Evolutionary conservation across 2,113 vertebrate genomes (phyloP), one percentile per base, ranked within the genome.

Genomic region (Chionomys nivalis): DNA sequence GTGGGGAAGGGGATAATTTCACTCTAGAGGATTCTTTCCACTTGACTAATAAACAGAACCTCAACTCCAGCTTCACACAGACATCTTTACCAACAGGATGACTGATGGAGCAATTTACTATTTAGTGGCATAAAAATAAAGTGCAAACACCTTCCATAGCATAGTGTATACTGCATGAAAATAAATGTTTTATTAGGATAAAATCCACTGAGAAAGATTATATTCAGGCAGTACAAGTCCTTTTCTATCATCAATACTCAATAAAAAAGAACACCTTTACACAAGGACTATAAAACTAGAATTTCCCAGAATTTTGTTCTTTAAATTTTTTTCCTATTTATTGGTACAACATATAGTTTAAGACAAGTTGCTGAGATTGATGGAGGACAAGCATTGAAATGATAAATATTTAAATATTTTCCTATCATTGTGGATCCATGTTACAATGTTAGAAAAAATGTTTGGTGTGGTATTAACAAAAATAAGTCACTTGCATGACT

Each of bases 21-120:
- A 92, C 96, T 78, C 88, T 19, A 31, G 93, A 94, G 97, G 61
- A 78, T 92, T 96, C 81, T 96, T 79, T 89, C 52, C 73, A 36
- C 39, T 94, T 97, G 76, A 89, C 81, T 96, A 92, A 92, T 88
- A 93, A 83, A 89, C 3, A 75, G 63, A 49, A 88, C 55, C 7
- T 95, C 65, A 93, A 68, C 78, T 39, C 0, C 0, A 65, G 52
- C 61, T 81, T 93, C 39, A 19, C 58, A 16, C 72, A 94, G 78
- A 11, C 86, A 47, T 89, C 52, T 28, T 94, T 7, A n/a, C 39
- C 75, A 82, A 73, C 55, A 44, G 52, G 23, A 77, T 3, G 31
- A 19, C 5, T 36, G 63, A 76, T 79, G 86, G 66, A 49, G 31
- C 90, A 75, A 93, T 63, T 63, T 83, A 87, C 5, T 28, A 14